Evolutionary conservation across 2,113 vertebrate species (phyloP).

Genomic region (Raphicerus campestris): DNA sequence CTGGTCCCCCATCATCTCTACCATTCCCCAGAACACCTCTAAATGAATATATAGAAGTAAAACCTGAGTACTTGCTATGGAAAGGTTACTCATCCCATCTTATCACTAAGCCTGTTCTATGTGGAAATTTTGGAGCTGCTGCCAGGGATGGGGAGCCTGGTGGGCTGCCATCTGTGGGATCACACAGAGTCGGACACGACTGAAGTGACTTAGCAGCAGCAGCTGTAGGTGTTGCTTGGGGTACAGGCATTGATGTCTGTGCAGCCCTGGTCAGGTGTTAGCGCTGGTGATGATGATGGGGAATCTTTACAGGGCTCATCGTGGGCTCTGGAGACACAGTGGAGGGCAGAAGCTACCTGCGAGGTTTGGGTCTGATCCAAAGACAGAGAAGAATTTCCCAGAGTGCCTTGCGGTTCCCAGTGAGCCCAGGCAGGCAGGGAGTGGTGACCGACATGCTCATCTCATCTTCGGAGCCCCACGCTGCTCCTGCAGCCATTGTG

Average conservation of each 20-base stretch:
- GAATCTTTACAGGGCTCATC: background rate
- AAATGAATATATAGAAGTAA: background rate
- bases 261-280: background rate
- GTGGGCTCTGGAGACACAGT: background rate
- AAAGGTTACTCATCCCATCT: background rate
- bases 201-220: too few species aligned
- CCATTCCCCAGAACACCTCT: background rate
- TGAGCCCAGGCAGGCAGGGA: background rate
- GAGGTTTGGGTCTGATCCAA: background rate
- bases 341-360: background rate
- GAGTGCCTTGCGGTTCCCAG: background rate
- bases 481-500: background rate
- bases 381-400: background rate
- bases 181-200: too few species aligned
- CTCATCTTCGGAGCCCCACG: background rate
- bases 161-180: too few species aligned
- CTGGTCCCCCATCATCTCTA: background rate
- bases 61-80: background rate
- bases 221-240: background rate
- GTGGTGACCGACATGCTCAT: background rate
- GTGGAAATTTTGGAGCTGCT: background rate
- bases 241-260: background rate
- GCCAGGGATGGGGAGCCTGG: too few species aligned
- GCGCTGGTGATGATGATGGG: fast-evolving
- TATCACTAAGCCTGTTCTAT: background rate